Evolutionary conservation across 2,888 invertebrate species (phyloP).

Genomic region (Caenorhabditis afra): DNA sequence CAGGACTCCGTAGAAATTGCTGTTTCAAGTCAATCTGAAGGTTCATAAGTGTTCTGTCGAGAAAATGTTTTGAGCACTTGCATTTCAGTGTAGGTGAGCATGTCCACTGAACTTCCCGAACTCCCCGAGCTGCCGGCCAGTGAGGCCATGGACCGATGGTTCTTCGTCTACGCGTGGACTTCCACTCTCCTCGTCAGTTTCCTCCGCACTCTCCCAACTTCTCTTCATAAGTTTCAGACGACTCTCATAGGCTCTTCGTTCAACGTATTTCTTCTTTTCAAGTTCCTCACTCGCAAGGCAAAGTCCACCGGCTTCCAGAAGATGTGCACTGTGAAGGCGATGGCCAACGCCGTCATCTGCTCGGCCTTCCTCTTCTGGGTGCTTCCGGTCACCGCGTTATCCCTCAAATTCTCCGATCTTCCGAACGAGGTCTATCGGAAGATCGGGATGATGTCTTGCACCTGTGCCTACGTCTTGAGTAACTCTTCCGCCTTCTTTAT

Average conservation of each 20-base stretch:
- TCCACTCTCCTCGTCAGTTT: not conserved
- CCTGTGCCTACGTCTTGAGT: constrained; percentile 13
- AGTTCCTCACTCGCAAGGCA: not conserved
- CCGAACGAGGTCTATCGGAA: not conserved
- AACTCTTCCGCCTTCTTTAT: too few relatives aligned
- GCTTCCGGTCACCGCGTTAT: constrained; percentile 3
- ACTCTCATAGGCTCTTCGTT: constrained; percentile 1
- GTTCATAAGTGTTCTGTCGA: too few relatives aligned
- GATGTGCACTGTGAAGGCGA: constrained; percentile 6
- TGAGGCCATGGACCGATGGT: not conserved
- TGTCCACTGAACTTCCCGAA: not conserved
- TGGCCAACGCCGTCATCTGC: constrained; percentile 21
- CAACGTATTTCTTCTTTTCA: constrained; percentile 11
- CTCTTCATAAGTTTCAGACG: not conserved
- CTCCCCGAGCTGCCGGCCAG: not conserved
- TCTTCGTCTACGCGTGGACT: not conserved
- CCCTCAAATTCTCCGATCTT: constrained; percentile 1
- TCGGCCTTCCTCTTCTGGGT: constrained; percentile 22
- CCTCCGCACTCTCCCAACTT: not conserved
- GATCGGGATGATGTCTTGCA: not conserved
- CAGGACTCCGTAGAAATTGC: too few relatives aligned
- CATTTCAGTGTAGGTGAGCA: too few relatives aligned
- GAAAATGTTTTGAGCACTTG: too few relatives aligned
- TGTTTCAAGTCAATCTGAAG: too few relatives aligned
- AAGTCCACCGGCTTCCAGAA: constrained; percentile 6